Conservation (phyloP, 1,140 invertebrate genomes). For the Trissolcus basalis region DNA sequence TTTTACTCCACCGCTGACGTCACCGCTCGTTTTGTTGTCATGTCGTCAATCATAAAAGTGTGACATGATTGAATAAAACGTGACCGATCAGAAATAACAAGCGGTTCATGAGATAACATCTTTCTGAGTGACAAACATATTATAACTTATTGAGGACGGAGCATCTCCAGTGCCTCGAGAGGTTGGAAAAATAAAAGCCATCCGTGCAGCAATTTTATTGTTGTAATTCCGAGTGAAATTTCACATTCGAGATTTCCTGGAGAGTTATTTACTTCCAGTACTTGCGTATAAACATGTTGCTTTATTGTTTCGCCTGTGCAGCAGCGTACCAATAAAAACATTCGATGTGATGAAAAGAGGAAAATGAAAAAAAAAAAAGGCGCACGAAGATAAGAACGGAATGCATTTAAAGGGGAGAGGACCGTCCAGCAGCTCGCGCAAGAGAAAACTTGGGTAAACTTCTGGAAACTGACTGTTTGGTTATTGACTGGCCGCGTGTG, state of each 20-base stretch:
- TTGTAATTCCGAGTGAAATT: conserved; percentile 44
- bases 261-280: conserved; percentile 25
- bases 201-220: conserved; percentile 36
- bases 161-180: conserved; percentile 11
- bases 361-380: conserved; percentile 15
- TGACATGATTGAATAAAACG: conserved; percentile 17
- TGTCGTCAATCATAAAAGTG: neutral
- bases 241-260: conserved; percentile 26
- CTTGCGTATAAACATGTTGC: conserved; percentile 40
- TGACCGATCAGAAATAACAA: neutral
- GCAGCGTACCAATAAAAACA: conserved; percentile 43
- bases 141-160: conserved; percentile 40
- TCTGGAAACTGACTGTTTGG: conserved; percentile 24
- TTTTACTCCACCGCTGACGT: neutral
- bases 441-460: conserved; percentile 44
- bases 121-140: conserved; percentile 39
- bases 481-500: conserved; percentile 48
- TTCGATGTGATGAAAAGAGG: conserved; percentile 31
- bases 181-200: conserved; percentile 21
- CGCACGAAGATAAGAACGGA: conserved; percentile 23
- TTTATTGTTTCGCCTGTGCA: conserved; percentile 43
- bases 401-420: conserved; percentile 37
- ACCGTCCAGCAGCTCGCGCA: conserved; percentile 2
- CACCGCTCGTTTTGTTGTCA: neutral
- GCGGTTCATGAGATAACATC: no score